Conservation (phyloP, 2,113 vertebrate genomes). For the Lycaon pictus region DNA sequence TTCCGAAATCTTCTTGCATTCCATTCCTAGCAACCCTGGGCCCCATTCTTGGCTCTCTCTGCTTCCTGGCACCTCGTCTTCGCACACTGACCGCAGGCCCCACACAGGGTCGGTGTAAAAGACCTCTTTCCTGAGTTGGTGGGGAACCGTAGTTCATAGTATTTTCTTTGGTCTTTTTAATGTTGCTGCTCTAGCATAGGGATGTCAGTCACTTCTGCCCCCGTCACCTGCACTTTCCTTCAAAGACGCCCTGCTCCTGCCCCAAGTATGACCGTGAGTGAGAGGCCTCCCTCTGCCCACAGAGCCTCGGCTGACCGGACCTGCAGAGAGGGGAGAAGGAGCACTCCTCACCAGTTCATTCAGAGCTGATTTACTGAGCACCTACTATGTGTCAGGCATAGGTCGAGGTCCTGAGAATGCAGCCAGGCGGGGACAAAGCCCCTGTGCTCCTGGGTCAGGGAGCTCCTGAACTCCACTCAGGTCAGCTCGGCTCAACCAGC, state of each 20-base stretch:
- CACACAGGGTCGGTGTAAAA: neutral
- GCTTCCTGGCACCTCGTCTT: neutral
- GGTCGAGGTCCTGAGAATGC: neutral
- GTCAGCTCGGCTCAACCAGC: neutral
- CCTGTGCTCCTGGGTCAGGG: neutral
- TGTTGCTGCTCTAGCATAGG: neutral
- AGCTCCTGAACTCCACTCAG: neutral
- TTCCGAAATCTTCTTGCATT: too few species aligned
- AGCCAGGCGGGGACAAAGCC: rapidly evolving
- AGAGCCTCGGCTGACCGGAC: neutral
- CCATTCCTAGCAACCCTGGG: too few species aligned
- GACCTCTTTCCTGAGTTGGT: neutral
- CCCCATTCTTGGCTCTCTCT: neutral
- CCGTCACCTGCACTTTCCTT: neutral
- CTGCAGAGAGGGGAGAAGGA: too few species aligned
- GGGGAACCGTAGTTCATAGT: neutral
- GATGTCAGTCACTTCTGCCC: neutral
- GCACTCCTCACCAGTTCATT: rapidly evolving
- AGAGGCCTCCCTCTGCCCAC: neutral
- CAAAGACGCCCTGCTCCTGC: neutral
- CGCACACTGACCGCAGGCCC: neutral
- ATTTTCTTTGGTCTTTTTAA: neutral
- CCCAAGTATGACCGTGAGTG: neutral
- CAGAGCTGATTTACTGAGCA: neutral
- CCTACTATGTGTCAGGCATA: rapidly evolving